Evolutionary conservation across 2,888 invertebrate species (phyloP).

Genomic region (Calephelis perditalis): DNA sequence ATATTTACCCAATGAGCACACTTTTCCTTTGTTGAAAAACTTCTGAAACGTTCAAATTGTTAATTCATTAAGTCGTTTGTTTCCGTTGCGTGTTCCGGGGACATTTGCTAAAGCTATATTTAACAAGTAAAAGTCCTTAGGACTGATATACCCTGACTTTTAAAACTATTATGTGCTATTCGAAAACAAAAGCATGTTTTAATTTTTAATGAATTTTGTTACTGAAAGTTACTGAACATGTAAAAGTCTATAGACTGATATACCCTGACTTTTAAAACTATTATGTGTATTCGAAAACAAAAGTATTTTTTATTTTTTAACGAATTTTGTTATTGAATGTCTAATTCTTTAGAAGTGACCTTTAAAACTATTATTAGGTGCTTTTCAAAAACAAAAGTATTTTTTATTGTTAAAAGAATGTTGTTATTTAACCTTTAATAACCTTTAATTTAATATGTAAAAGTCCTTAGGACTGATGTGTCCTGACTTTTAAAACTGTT

Average conservation of each 20-base stretch:
- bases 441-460: slow-evolving; percentile 8
- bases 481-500: background rate
- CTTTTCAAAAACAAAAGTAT: too few species aligned
- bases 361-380: too few species aligned
- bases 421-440: too few species aligned
- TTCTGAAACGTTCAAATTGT: slow-evolving; percentile 16
- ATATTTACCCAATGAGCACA: slow-evolving; percentile 1
- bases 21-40: slow-evolving; percentile 2
- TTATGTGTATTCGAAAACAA: too few species aligned
- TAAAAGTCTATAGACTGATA: background rate
- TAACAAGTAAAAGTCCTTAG: background rate
- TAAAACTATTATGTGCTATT: background rate
- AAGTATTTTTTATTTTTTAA: too few species aligned
- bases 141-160: background rate
- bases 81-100: slow-evolving; percentile 20
- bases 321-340: background rate
- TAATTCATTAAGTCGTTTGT: slow-evolving; percentile 15
- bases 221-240: slow-evolving; percentile 5
- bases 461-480: background rate
- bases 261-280: background rate
- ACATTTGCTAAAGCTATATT: slow-evolving; percentile 11
- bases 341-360: too few species aligned
- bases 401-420: too few species aligned
- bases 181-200: too few species aligned
- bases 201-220: too few species aligned